Percentiles rank a stretch among this genome's conserved stretches.
Evolutionary conservation across 2,797 vertebrate species (phyloP).

Genomic region (Vultur gryphus): DNA sequence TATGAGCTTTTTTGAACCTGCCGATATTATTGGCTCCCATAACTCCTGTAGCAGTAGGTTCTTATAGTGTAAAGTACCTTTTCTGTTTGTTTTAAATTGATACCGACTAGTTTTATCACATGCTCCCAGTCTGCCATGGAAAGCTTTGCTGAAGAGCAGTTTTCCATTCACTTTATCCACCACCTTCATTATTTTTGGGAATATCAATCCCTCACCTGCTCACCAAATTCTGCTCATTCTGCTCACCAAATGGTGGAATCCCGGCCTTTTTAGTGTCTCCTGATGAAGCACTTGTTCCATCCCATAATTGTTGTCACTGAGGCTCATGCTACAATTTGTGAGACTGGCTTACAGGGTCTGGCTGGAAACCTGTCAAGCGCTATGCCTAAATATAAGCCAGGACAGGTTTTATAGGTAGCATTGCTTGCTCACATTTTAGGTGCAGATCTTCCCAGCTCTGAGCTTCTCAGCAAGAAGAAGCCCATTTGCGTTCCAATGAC

Average conservation of each 20-base stretch:
- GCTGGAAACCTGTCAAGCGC: not conserved
- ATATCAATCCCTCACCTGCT: not conserved
- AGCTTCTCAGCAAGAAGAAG: not conserved
- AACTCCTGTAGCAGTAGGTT: not conserved
- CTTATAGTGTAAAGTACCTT: not conserved
- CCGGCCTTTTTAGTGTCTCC: not conserved
- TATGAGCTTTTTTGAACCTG: not conserved
- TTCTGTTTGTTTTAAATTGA: not conserved
- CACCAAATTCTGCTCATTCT: not conserved
- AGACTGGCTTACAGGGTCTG: not conserved
- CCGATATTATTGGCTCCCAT: not conserved
- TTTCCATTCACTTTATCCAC: not conserved
- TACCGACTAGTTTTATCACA: not conserved
- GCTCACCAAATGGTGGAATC: not conserved
- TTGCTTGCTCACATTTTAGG: not conserved
- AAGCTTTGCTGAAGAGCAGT: not conserved
- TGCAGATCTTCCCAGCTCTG: not conserved
- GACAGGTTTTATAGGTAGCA: not conserved
- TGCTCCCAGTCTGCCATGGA: not conserved
- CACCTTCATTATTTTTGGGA: not conserved
- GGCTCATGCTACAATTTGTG: not conserved
- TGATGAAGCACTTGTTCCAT: not conserved
- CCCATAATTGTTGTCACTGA: not conserved
- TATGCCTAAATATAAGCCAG: not conserved
- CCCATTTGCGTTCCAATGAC: not conserved